A percentile compares a stretch with the other conserved stretches of the same genome.
These are phyloP conservation scores for Strix uralensis DNA, from an alignment of 2,113 vertebrate species.

Conservation along the genomic window DNA sequence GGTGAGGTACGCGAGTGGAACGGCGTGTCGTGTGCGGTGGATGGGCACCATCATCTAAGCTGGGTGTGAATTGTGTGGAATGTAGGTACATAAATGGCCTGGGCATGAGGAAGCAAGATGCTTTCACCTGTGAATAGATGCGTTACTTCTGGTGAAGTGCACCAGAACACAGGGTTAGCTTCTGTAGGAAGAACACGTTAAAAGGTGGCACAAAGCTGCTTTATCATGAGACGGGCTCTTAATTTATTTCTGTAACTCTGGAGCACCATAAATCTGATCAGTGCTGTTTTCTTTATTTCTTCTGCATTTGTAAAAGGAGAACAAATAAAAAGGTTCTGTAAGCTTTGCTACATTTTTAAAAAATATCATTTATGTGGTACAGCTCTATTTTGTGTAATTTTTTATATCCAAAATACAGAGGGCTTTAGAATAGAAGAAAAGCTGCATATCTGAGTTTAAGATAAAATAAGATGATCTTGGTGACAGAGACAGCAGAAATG, in stretches of 20 bases:
- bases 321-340: background rate
- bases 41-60: background rate
- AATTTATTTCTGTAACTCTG: background rate
- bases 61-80: constrained; percentile 30
- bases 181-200: background rate
- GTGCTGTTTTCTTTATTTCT: background rate
- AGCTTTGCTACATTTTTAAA: background rate
- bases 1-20: background rate
- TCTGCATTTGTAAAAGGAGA: background rate
- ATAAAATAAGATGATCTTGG: constrained; percentile 63
- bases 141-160: constrained; percentile 15
- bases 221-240: background rate
- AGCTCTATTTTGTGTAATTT: constrained; percentile 18
- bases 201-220: background rate
- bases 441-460: constrained; percentile 37
- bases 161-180: background rate
- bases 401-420: constrained; percentile 11
- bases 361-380: background rate
- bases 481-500: constrained; percentile 72
- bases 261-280: background rate
- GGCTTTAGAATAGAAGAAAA: constrained; percentile 38
- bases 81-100: background rate
- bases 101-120: constrained; percentile 47
- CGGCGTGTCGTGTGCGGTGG: background rate
- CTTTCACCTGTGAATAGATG: background rate